phyloP scores from a whole-genome alignment of 2,113 vertebrate species.

The Henicopernis longicauda region DNA sequence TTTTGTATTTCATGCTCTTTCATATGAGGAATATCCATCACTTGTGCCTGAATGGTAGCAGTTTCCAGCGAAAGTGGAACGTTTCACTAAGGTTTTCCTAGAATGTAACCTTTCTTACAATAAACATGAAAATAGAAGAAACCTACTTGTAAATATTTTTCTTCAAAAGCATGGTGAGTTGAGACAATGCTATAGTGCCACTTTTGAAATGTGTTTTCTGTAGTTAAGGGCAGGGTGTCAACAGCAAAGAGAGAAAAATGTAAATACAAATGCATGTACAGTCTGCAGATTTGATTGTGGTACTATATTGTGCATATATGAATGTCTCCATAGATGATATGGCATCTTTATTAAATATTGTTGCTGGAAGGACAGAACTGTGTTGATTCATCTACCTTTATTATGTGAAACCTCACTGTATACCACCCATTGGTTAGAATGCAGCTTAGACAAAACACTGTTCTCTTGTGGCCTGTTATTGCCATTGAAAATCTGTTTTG shows the following conservation, averaged over 20 bases:
- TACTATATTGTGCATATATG: not conserved
- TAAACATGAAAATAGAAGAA: not conserved
- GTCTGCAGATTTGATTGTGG: not conserved
- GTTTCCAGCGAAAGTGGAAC: not conserved
- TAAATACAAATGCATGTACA: not conserved
- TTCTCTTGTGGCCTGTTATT: not conserved
- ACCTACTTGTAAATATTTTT: not conserved
- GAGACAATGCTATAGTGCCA: not conserved
- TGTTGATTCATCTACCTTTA: not conserved
- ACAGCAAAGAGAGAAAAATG: not conserved
- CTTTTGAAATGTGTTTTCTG: not conserved
- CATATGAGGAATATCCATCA: conserved; percentile 30
- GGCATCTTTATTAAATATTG: not conserved
- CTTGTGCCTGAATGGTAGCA: conserved; percentile 10
- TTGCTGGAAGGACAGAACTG: not conserved
- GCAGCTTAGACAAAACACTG: not conserved
- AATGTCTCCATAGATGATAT: not conserved
- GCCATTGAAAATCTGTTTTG: not conserved
- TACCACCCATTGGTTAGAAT: not conserved
- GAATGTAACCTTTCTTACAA: not conserved
- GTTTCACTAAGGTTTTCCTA: not conserved
- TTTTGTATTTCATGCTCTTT: conserved; percentile 21
- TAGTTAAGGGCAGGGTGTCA: not conserved
- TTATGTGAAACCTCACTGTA: not conserved
- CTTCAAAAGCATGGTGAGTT: not conserved